Conservation (phyloP, 2,888 invertebrate genomes). For the Halictus ligatus region DNA sequence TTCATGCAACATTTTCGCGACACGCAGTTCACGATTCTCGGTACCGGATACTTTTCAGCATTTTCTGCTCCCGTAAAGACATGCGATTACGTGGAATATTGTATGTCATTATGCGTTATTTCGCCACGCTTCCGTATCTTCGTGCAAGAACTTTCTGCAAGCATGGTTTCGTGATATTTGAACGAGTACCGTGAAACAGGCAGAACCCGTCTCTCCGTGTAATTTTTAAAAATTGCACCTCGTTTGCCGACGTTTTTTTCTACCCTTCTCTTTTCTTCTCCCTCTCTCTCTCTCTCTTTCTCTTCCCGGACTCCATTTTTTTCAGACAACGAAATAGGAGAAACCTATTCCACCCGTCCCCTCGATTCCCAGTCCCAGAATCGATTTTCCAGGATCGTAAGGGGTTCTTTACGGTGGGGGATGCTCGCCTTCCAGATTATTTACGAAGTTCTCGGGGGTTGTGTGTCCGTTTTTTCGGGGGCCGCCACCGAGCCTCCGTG, state of each 20-base stretch:
- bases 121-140: not conserved
- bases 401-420: constrained; percentile 51
- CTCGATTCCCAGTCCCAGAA: constrained; percentile 50
- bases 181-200: not conserved
- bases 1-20: constrained; percentile 22
- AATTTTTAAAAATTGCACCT: constrained; percentile 6
- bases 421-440: constrained; percentile 69
- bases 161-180: not conserved
- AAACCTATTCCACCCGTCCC: constrained; percentile 50
- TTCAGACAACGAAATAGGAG: constrained; percentile 38
- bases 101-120: constrained; percentile 12
- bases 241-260: not conserved
- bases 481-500: constrained; percentile 45
- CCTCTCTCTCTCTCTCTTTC: not conserved
- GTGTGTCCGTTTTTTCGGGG: constrained; percentile 65
- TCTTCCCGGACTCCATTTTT: not conserved
- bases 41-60: not conserved
- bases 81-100: constrained; percentile 1
- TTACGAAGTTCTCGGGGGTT: constrained; percentile 68
- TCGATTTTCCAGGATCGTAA: constrained; percentile 68
- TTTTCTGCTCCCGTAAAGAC: constrained; percentile 4
- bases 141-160: not conserved
- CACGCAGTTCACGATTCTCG: constrained; percentile 21
- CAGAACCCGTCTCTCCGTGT: not conserved
- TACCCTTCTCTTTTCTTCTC: not conserved